phyloP scores from a whole-genome alignment of 2,113 vertebrate species.

The rat (Rattus norvegicus) region GRCr8 NC_086020.1:42237501-42238000 shows the following conservation, averaged over 20 bases:
- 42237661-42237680: background rate
- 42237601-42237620: background rate
- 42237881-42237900: constrained; percentile 6
- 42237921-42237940: background rate
- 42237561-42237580: background rate
- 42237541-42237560: background rate
- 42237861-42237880: background rate
- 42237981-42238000: background rate
- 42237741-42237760: background rate
- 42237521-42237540: background rate
- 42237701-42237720: background rate
- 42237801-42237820: background rate
- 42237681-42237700: background rate
- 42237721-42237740: background rate
- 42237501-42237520: constrained; percentile 6
- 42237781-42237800: background rate
- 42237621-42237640: background rate
- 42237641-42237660: background rate
- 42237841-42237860: background rate
- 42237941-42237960: background rate
- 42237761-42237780: background rate
- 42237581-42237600: background rate
- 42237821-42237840: background rate
- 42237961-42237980: background rate
- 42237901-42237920: background rate